phyloP scores from a whole-genome alignment of 2,797 vertebrate species.

The Acipenser ruthenus region DNA sequence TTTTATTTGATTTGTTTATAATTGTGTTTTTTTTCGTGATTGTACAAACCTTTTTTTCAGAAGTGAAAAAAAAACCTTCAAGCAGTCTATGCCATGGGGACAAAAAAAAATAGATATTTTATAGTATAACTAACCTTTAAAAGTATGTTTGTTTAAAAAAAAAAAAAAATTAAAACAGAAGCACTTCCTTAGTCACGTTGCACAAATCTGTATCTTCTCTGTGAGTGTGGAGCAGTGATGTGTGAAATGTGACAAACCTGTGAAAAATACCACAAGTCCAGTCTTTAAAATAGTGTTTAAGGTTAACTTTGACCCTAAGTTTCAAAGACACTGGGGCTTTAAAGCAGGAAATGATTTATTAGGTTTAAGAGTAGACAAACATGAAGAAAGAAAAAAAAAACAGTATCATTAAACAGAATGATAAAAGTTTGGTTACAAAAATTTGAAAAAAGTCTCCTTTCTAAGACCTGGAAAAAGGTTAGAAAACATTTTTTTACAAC shows the following conservation, averaged over 20 bases:
- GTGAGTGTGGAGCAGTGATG: slow-evolving; percentile 29
- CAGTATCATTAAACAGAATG: neutral
- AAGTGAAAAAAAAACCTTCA: neutral
- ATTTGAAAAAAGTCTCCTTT: neutral
- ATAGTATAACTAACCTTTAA: neutral
- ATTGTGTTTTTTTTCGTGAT: neutral
- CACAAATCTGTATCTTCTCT: slow-evolving; percentile 16
- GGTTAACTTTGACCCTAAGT: slow-evolving; percentile 28
- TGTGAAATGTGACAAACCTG: slow-evolving; percentile 43
- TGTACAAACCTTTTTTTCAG: neutral
- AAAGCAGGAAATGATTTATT: neutral
- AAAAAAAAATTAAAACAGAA: neutral
- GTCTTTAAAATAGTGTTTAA: slow-evolving; percentile 36
- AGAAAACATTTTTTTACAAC: neutral
- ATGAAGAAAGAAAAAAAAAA: neutral
- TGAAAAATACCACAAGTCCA: slow-evolving; percentile 44
- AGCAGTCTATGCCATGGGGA: neutral
- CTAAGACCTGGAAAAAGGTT: neutral
- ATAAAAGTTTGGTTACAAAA: neutral
- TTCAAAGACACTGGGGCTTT: slow-evolving; percentile 11
- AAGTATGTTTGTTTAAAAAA: slow-evolving; percentile 1
- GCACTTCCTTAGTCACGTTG: neutral
- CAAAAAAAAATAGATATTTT: neutral
- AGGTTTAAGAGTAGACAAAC: slow-evolving; percentile 18
- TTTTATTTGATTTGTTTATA: neutral